phyloP scores from a whole-genome alignment of 1,140 invertebrate genomes.

The Leptopilina boulardi region DNA sequence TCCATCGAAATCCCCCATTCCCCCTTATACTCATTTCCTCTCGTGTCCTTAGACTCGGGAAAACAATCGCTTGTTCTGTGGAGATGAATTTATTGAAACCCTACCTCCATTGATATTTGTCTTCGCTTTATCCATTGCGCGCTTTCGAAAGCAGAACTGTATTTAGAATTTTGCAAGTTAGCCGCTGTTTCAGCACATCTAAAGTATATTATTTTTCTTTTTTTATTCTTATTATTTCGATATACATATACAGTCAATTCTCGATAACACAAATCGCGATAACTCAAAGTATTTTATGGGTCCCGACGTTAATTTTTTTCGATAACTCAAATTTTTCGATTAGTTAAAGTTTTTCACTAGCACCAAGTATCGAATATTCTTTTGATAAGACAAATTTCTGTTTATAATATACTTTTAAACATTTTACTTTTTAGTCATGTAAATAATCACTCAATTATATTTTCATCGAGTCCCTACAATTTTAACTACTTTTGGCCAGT shows the following conservation, averaged over 20 bases:
- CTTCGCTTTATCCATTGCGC: conserved; percentile 7
- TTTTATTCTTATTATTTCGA: conserved; percentile 21
- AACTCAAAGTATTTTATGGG: too few species aligned
- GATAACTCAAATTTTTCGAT: too few species aligned
- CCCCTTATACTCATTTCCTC: conserved; percentile 67
- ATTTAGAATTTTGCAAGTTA: conserved; percentile 4
- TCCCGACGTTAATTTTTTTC: too few species aligned
- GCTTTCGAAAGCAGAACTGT: conserved; percentile 5
- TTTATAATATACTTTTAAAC: too few species aligned
- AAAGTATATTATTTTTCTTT: background rate
- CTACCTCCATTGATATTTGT: conserved; percentile 27
- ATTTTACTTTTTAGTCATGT: background rate
- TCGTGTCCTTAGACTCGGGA: conserved; percentile 69
- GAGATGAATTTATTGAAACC: conserved; percentile 71
- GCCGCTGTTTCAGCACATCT: background rate
- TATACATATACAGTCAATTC: too few species aligned
- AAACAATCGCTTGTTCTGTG: conserved; percentile 68
- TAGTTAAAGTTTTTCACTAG: too few species aligned
- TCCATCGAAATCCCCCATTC: conserved; percentile 55
- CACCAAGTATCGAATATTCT: too few species aligned
- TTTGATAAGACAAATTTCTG: too few species aligned
- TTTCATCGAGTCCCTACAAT: background rate
- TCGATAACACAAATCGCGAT: too few species aligned
- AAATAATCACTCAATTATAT: background rate
- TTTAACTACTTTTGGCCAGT: background rate